These are phyloP conservation scores for Phyllotreta striolata DNA, from an alignment of 2,888 invertebrate genomes.

Conservation along the genomic window DNA sequence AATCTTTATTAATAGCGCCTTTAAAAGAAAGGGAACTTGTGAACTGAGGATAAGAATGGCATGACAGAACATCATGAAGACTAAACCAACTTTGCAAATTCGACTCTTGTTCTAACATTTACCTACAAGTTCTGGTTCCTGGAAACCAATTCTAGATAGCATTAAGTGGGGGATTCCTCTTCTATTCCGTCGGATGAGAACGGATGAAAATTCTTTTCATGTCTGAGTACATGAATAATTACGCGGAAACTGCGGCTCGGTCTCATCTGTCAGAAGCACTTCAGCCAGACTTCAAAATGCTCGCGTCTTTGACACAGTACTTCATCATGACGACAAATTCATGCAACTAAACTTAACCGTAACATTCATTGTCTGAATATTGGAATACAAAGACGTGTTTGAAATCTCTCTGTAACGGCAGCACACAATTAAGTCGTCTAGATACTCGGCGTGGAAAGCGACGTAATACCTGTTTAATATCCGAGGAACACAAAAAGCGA, in stretches of 20 bases:
- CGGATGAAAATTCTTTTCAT: constrained; percentile 4
- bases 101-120: no score
- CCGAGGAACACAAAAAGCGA: constrained; percentile 24
- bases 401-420: constrained; percentile 21
- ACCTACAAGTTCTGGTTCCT: no score
- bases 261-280: constrained; percentile 12
- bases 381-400: constrained; percentile 21
- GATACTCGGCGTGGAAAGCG: constrained; percentile 16
- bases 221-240: constrained; percentile 10
- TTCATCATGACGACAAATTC: constrained; percentile 11
- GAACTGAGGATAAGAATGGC: no score
- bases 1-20: no score
- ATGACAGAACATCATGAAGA: no score
- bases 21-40: no score
- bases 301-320: constrained; percentile 15
- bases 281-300: constrained; percentile 5
- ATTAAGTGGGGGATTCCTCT: no score
- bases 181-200: neutral
- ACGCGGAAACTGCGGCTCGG: neutral
- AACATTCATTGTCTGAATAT: constrained; percentile 19
- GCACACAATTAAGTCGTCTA: constrained; percentile 27
- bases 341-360: constrained; percentile 17
- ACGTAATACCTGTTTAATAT: constrained; percentile 32
- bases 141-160: no score
- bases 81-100: no score